Conservation (phyloP, 2,888 invertebrate species). For the Atherix ibis region DNA sequence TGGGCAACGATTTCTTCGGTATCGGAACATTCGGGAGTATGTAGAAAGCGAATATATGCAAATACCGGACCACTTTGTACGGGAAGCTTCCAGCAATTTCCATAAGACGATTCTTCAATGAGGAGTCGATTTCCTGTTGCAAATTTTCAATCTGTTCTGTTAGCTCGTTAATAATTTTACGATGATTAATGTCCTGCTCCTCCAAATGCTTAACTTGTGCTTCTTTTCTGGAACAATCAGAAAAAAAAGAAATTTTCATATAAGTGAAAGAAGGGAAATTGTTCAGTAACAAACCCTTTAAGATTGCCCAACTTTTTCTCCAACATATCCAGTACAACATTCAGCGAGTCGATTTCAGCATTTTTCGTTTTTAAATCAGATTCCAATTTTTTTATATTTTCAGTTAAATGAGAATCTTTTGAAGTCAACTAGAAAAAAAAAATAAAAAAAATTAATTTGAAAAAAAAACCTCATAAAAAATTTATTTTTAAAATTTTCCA, state of each 20-base stretch:
- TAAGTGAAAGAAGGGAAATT: background rate
- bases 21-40: background rate
- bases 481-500: no score
- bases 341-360: background rate
- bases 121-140: background rate
- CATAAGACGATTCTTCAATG: background rate
- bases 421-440: no score
- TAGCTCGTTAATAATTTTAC: slow-evolving; percentile 3
- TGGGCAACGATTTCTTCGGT: no score
- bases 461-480: no score
- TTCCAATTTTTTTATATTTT: no score
- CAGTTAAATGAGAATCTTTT: no score
- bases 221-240: slow-evolving; percentile 5
- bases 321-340: background rate
- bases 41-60: background rate
- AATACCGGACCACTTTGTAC: background rate
- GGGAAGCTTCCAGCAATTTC: background rate
- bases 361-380: no score
- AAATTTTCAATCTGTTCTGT: background rate
- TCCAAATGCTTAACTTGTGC: slow-evolving; percentile 2
- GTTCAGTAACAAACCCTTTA: slow-evolving; percentile 2
- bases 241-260: background rate
- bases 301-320: slow-evolving; percentile 4
- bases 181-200: slow-evolving; percentile 1
- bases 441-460: no score